These are phyloP conservation scores for Brachynemurus nebulosus DNA, from an alignment of 2,888 invertebrate species.

Conservation along the genomic window DNA sequence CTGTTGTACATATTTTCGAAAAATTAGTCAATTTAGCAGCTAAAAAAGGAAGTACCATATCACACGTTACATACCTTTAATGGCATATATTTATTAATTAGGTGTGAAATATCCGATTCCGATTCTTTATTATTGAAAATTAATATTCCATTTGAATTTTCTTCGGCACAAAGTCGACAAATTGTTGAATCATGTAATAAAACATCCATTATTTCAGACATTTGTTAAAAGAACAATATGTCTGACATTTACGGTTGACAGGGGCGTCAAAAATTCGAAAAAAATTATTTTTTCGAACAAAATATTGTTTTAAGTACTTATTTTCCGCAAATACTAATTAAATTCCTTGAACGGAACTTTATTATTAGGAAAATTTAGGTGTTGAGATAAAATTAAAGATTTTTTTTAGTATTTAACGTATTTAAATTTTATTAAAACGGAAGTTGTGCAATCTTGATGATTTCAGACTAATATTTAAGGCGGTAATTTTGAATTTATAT, in stretches of 20 bases:
- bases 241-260: too few species aligned
- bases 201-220: constrained; percentile 19
- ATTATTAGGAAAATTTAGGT: too few species aligned
- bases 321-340: too few species aligned
- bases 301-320: too few species aligned
- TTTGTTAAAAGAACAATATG: too few species aligned
- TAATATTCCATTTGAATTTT: constrained; percentile 52
- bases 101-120: constrained; percentile 44
- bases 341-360: too few species aligned
- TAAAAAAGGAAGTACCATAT: background rate
- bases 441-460: too few species aligned
- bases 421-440: too few species aligned
- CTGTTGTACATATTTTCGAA: constrained; percentile 27
- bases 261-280: background rate
- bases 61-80: constrained; percentile 62
- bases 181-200: constrained; percentile 50
- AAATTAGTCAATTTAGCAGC: constrained; percentile 30
- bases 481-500: too few species aligned
- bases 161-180: constrained; percentile 64
- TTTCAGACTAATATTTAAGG: too few species aligned
- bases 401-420: too few species aligned
- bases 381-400: too few species aligned
- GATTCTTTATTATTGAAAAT: constrained; percentile 44
- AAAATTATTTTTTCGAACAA: background rate
- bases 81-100: constrained; percentile 61